These are phyloP conservation scores for Yoshiicerus persimilis DNA, from an alignment of 1,140 invertebrate genomes.

Conservation along the genomic window DNA sequence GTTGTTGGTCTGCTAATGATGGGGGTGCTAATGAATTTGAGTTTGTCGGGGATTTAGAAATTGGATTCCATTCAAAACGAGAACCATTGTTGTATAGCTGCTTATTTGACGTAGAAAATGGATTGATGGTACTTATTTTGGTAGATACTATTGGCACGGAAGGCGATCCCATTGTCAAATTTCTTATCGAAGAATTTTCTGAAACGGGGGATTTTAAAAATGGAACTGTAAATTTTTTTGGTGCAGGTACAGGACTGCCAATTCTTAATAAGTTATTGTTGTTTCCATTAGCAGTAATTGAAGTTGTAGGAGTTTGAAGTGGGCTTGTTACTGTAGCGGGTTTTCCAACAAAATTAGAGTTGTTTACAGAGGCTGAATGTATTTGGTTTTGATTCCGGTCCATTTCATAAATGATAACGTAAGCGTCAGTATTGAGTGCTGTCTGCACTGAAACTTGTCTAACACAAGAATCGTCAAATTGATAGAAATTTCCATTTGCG, in stretches of 20 bases:
- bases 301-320: background rate
- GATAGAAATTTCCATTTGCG: conserved; percentile 79
- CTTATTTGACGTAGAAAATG: background rate
- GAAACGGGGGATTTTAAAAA: background rate
- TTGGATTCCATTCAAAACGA: background rate
- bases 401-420: conserved; percentile 48
- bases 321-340: background rate
- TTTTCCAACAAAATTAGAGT: background rate
- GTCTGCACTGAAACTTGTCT: conserved; percentile 50
- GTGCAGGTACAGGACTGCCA: background rate
- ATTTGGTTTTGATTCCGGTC: background rate
- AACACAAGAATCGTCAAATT: conserved; percentile 76
- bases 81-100: background rate
- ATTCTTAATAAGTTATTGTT: background rate
- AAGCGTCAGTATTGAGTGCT: conserved; percentile 43
- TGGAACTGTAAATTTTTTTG: background rate
- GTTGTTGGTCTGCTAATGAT: background rate
- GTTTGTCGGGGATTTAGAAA: background rate
- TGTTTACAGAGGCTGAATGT: background rate
- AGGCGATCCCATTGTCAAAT: background rate
- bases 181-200: background rate
- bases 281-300: background rate
- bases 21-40: background rate
- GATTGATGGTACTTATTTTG: background rate
- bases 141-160: background rate